A percentile compares a stretch with the other conserved stretches of the same genome.
Conservation (phyloP, 2,888 invertebrate species). For the Calliopum simillimum region DNA sequence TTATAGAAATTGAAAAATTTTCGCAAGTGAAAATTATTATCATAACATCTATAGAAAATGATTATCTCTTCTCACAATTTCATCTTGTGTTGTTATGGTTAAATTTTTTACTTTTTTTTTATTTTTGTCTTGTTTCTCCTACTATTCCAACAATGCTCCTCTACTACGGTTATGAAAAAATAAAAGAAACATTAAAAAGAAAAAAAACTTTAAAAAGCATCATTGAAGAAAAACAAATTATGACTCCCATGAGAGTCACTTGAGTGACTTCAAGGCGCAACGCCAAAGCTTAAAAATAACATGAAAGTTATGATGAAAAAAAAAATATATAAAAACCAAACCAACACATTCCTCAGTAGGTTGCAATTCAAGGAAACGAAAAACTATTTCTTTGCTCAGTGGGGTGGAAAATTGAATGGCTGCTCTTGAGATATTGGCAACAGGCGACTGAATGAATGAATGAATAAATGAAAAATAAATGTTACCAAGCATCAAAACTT, state of each 20-base stretch:
- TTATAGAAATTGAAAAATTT: no score
- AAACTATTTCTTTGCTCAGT: slow-evolving; percentile 47
- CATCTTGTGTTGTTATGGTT: no score
- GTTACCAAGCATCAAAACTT: not conserved
- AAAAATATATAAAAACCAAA: not conserved
- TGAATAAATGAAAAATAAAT: slow-evolving; percentile 22
- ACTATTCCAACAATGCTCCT: no score
- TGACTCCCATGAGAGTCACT: slow-evolving; percentile 31
- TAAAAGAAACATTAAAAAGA: not conserved
- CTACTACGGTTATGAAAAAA: not conserved
- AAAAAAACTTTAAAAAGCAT: slow-evolving; percentile 4
- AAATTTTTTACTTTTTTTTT: no score
- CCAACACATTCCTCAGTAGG: not conserved
- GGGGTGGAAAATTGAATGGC: slow-evolving; percentile 48
- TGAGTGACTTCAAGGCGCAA: slow-evolving; percentile 22
- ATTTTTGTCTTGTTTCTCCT: no score
- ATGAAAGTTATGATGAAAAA: not conserved
- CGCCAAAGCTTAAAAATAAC: not conserved
- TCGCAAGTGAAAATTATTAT: no score
- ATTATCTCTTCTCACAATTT: no score
- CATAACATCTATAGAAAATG: no score
- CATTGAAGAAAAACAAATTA: slow-evolving; percentile 32
- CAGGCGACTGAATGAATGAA: not conserved
- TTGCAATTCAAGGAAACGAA: not conserved
- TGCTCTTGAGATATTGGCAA: slow-evolving; percentile 29